Conservation (phyloP, 2,113 vertebrate species). For the Castor canadensis region DNA sequence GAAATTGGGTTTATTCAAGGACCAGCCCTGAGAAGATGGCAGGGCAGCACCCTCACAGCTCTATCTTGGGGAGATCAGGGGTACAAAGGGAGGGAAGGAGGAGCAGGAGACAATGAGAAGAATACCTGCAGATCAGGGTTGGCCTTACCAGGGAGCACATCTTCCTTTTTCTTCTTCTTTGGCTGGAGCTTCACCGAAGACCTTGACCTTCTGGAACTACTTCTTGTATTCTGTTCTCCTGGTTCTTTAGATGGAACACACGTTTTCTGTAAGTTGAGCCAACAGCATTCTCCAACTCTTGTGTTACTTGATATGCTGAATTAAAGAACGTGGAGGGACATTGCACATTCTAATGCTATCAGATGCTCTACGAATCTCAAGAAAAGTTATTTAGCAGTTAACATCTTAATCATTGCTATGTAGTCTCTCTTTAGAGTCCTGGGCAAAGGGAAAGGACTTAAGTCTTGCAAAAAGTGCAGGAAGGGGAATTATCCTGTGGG, state of each 20-base stretch:
- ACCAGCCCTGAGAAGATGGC: neutral
- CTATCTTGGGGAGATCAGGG: neutral
- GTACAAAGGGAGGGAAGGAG: neutral
- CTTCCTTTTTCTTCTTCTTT: neutral
- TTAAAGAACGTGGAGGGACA: neutral
- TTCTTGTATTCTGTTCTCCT: too few species aligned
- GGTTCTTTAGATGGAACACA: neutral
- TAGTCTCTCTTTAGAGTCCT: neutral
- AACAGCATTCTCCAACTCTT: neutral
- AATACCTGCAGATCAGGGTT: neutral
- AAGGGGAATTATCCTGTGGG: neutral
- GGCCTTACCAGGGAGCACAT: neutral
- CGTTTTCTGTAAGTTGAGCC: neutral
- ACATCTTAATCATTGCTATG: neutral
- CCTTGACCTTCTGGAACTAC: rapidly evolving
- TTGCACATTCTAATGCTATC: neutral
- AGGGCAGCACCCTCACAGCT: too few species aligned
- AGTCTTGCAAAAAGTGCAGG: neutral
- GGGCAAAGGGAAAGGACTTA: neutral
- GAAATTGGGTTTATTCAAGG: neutral
- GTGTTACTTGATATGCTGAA: neutral
- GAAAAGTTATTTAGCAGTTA: neutral
- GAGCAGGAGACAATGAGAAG: too few species aligned
- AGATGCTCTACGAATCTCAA: neutral
- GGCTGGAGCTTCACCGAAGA: neutral